Evolutionary conservation across 2,888 invertebrate species (phyloP).

Genomic region (Argyresthia albistria): DNA sequence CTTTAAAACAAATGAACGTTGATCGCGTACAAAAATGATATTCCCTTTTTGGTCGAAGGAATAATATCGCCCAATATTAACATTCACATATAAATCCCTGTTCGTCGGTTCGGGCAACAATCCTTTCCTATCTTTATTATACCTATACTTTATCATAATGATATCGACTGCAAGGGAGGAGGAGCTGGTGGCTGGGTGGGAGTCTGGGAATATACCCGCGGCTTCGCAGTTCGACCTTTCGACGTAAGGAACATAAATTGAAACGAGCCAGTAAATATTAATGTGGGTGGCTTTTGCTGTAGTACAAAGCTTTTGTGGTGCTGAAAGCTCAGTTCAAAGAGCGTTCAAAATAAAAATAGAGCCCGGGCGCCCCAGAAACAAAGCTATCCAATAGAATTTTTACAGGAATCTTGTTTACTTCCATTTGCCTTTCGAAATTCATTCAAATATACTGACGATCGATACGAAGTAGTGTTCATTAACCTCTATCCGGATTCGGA

Average conservation of each 20-base stretch:
- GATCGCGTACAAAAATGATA: constrained; percentile 13
- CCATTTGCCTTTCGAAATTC: too few species aligned
- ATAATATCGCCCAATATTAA: constrained; percentile 18
- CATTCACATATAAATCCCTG: constrained; percentile 14
- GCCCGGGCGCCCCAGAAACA: too few species aligned
- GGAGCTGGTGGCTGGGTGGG: too few species aligned
- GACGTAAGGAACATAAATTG: constrained; percentile 21
- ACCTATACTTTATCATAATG: constrained; percentile 25
- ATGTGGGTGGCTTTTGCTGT: constrained; percentile 12
- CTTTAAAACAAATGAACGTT: not conserved
- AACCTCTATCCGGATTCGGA: too few species aligned
- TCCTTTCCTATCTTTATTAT: constrained; percentile 21
- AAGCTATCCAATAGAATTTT: too few species aligned
- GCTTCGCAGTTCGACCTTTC: constrained; percentile 3
- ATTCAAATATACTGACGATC: too few species aligned
- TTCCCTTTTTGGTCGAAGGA: constrained; percentile 10
- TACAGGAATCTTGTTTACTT: too few species aligned
- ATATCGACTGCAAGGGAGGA: constrained; percentile 19
- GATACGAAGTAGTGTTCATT: too few species aligned
- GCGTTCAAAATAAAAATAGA: constrained; percentile 10
- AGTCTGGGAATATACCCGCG: constrained; percentile 5
- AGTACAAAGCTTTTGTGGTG: constrained; percentile 19
- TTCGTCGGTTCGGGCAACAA: constrained; percentile 15
- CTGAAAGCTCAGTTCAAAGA: constrained; percentile 10
- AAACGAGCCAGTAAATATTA: constrained; percentile 28